Percentiles rank a stretch among this genome's conserved stretches.
Evolutionary conservation across 2,797 vertebrate species (phyloP).

Genomic region (Luscinia luscinia): DNA sequence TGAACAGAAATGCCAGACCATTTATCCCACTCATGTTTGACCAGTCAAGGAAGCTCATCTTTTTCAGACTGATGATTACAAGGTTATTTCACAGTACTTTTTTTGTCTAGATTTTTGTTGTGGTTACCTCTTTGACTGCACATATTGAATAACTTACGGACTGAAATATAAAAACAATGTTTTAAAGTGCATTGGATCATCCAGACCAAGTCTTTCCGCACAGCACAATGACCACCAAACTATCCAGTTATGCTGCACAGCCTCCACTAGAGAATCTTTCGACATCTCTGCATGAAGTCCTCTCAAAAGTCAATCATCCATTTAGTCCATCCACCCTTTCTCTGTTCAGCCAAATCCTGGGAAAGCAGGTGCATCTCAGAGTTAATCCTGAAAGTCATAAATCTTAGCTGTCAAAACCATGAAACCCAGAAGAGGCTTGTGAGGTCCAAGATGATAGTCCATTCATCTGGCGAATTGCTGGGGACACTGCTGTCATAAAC

Average conservation of each 20-base stretch:
- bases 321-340: neutral
- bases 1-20: neutral
- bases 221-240: neutral
- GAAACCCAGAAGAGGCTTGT: neutral
- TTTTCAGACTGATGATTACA: neutral
- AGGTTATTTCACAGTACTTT: neutral
- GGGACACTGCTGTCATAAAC: slow-evolving; percentile 20
- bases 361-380: slow-evolving; percentile 34
- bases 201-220: neutral
- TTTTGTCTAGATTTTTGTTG: neutral
- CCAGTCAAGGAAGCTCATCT: neutral
- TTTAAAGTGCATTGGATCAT: neutral
- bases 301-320: neutral
- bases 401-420: slow-evolving; percentile 7
- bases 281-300: neutral
- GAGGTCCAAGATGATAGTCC: neutral
- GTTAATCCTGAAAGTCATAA: slow-evolving; percentile 8
- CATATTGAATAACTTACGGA: neutral
- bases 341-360: neutral
- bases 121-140: neutral
- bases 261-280: neutral
- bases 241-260: neutral
- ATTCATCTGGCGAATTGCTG: neutral
- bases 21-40: neutral
- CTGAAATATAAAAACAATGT: neutral